These are phyloP conservation scores for Reinhardtius hippoglossoides DNA, from an alignment of 2,113 vertebrate species.

Conservation along the genomic window DNA sequence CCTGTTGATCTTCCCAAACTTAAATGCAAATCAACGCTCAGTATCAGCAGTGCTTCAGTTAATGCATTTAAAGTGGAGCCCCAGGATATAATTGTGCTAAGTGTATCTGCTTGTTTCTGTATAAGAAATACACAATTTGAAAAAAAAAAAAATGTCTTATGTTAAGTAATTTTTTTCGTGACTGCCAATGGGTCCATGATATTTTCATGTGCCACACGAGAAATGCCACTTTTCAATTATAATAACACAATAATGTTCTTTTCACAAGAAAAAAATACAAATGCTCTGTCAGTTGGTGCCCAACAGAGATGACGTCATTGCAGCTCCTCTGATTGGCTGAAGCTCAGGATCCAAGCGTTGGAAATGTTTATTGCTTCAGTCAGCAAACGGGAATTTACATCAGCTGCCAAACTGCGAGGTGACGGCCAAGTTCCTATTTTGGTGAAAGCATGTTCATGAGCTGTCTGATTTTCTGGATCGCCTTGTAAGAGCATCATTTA, in stretches of 20 bases:
- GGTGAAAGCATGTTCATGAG: conserved; percentile 28
- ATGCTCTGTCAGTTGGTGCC: conserved; percentile 1
- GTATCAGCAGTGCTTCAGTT: conserved; percentile 20
- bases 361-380: conserved; percentile 57
- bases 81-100: background rate
- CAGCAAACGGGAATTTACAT: conserved; percentile 60
- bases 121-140: too few species aligned
- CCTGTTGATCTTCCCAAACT: conserved; percentile 57
- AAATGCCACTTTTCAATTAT: background rate
- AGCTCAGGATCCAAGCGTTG: conserved; percentile 45
- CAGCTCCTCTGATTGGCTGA: conserved; percentile 42
- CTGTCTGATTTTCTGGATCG: conserved; percentile 8
- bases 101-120: too few species aligned
- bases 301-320: conserved; percentile 24
- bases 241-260: background rate
- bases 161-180: too few species aligned
- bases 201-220: background rate
- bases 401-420: conserved; percentile 44
- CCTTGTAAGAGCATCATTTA: background rate
- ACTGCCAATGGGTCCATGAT: background rate
- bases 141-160: too few species aligned
- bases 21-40: conserved; percentile 28
- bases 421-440: conserved; percentile 49
- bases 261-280: conserved; percentile 23
- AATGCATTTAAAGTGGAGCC: conserved; percentile 34